These are phyloP conservation scores for Thamnaconus septentrionalis DNA, from an alignment of 2,113 vertebrate species.

Conservation along the genomic window DNA sequence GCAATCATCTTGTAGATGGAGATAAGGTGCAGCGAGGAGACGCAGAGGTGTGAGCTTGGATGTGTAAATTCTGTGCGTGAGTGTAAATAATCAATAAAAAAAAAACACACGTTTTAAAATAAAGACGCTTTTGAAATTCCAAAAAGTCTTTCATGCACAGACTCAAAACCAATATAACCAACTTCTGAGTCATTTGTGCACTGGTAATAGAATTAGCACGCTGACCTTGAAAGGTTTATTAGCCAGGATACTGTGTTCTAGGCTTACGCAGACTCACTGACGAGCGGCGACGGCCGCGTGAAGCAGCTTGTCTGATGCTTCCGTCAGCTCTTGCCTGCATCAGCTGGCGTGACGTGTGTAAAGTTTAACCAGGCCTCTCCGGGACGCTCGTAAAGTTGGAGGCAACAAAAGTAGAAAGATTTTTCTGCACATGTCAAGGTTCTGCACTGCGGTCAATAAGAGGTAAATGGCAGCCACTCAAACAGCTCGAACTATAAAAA, in stretches of 20 bases:
- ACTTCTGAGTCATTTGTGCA: conserved; percentile 30
- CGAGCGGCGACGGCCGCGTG: conserved; percentile 41
- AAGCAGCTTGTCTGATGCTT: conserved; percentile 39
- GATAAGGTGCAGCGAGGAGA: conserved; percentile 3
- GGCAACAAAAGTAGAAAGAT: conserved; percentile 21
- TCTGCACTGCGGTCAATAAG: conserved; percentile 16
- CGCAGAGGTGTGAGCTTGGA: conserved; percentile 27
- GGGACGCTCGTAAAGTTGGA: conserved; percentile 23
- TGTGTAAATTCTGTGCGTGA: conserved; percentile 37
- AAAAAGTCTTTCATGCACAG: conserved; percentile 27
- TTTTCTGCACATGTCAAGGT: conserved; percentile 45
- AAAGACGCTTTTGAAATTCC: conserved; percentile 33
- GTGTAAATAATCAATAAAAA: conserved; percentile 50
- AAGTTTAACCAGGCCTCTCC: conserved; percentile 68
- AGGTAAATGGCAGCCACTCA: too few relatives aligned
- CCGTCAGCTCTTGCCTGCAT: conserved; percentile 56
- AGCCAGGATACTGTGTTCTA: conserved; percentile 14
- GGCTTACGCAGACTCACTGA: conserved; percentile 38
- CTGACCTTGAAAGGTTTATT: conserved; percentile 53
- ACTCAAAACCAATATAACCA: conserved; percentile 47
- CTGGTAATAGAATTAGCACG: conserved; percentile 43
- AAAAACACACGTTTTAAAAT: conserved; percentile 15
- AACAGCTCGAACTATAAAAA: too few relatives aligned
- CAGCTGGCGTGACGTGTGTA: conserved; percentile 63
- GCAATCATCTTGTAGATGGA: conserved; percentile 6